Conservation (phyloP, 92 coral and sea anemone genomes). For the Paramuricea clavata region DNA sequence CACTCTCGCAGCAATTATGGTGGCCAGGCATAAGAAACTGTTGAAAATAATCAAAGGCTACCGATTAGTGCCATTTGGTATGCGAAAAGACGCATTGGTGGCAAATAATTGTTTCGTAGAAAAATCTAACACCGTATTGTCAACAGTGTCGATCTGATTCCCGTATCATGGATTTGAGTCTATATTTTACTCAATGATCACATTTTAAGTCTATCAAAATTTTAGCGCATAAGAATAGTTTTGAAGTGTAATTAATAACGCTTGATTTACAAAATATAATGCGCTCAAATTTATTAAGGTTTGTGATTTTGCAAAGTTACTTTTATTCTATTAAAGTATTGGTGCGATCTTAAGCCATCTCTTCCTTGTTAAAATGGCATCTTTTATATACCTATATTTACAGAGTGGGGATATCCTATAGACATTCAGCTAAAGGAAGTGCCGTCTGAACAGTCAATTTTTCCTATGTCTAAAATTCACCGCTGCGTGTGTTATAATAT, state of each 20-base stretch:
- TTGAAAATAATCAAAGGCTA: conserved; percentile 65
- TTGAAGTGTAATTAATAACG: not conserved
- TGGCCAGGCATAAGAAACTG: conserved; percentile 84
- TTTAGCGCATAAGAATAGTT: not conserved
- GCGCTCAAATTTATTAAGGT: not conserved
- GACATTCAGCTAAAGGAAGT: not conserved
- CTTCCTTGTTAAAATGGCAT: not conserved
- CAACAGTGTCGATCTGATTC: not conserved
- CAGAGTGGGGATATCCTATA: not conserved
- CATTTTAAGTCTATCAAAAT: not conserved
- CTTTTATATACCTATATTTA: not conserved
- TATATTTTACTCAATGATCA: not conserved
- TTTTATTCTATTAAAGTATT: too few species aligned
- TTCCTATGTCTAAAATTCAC: not conserved
- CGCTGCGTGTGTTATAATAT: not conserved
- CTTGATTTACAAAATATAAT: not conserved
- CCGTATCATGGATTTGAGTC: too few species aligned
- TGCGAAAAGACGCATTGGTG: not conserved
- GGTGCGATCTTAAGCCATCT: not conserved
- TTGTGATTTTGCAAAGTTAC: too few species aligned
- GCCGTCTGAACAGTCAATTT: not conserved
- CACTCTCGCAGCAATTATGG: conserved; percentile 89
- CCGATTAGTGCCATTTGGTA: conserved; percentile 45
- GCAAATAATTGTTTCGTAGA: not conserved
- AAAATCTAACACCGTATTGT: not conserved